phyloP scores from a whole-genome alignment of 2,888 invertebrate genomes.

The Platycnemis pennipes region DNA sequence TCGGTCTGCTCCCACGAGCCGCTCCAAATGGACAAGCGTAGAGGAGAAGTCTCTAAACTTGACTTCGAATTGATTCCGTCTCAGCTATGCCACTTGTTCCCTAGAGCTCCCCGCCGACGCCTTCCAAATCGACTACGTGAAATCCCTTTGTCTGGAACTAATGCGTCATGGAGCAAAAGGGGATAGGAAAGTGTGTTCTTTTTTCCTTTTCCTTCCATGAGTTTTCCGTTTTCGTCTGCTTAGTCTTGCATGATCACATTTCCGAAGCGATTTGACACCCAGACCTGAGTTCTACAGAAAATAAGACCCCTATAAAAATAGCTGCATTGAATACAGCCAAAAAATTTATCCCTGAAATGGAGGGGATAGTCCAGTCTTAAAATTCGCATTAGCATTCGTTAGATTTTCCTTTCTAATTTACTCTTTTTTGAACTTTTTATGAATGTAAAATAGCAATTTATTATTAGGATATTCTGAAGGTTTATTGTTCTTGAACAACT shows the following conservation, averaged over 20 bases:
- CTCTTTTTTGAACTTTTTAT: too few relatives aligned
- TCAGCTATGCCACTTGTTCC: not conserved
- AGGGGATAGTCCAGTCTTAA: too few relatives aligned
- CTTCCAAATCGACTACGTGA: conserved; percentile 37
- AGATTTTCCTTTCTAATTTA: too few relatives aligned
- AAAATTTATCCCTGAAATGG: too few relatives aligned
- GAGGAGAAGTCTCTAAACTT: conserved; percentile 5
- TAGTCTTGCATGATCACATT: not conserved
- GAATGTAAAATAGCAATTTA: too few relatives aligned
- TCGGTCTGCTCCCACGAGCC: not conserved
- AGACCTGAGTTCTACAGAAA: too few relatives aligned
- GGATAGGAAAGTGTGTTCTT: not conserved
- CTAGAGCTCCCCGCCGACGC: not conserved
- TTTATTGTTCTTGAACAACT: too few relatives aligned
- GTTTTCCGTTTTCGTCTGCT: not conserved
- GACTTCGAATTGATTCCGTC: conserved; percentile 49
- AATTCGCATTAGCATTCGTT: too few relatives aligned
- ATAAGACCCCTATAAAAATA: too few relatives aligned
- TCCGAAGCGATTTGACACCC: too few relatives aligned
- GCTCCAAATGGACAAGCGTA: not conserved
- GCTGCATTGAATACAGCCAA: too few relatives aligned
- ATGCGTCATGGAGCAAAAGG: conserved; percentile 6
- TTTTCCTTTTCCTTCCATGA: not conserved
- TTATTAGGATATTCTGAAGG: too few relatives aligned
- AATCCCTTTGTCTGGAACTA: conserved; percentile 13